These are phyloP conservation scores for Porites evermanni DNA, from an alignment of 92 coral and sea anemone species.

Conservation along the genomic window DNA sequence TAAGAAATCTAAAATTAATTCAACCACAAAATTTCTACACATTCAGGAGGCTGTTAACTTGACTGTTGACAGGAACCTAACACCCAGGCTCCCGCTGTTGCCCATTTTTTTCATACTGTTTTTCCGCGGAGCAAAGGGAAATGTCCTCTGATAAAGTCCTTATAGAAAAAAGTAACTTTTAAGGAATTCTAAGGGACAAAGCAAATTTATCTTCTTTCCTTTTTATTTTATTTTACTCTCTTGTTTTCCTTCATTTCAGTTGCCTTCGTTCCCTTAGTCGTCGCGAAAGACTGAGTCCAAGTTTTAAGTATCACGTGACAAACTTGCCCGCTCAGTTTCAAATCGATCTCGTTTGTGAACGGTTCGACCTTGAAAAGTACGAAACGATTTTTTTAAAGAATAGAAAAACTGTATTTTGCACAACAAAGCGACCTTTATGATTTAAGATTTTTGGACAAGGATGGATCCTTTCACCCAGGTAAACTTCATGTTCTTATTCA, in stretches of 20 bases:
- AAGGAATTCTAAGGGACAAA: background rate
- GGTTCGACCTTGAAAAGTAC: conserved; percentile 68
- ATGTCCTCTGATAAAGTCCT: background rate
- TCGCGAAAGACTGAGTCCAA: conserved; percentile 30
- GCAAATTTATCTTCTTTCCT: background rate
- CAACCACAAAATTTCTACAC: too few relatives aligned
- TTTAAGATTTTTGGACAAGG: background rate
- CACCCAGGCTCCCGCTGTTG: too few relatives aligned
- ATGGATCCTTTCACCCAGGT: conserved; percentile 84
- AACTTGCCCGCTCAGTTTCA: conserved; percentile 78
- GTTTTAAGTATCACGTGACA: conserved; percentile 66
- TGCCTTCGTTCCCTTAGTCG: background rate
- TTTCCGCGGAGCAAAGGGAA: too few relatives aligned
- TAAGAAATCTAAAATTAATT: too few relatives aligned
- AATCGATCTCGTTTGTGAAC: conserved; percentile 69
- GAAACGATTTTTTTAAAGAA: conserved; percentile 2
- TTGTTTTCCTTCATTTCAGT: background rate
- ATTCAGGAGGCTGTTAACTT: too few relatives aligned
- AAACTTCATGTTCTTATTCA: background rate
- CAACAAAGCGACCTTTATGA: conserved; percentile 36
- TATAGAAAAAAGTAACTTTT: too few relatives aligned
- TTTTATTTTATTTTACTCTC: background rate
- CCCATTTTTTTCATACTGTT: too few relatives aligned
- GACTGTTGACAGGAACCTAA: too few relatives aligned
- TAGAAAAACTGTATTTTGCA: background rate